A percentile compares a stretch with the other conserved stretches of the same genome.
phyloP scores from a whole-genome alignment of 2,113 vertebrate species.

The Muscicapa adusta region DNA sequence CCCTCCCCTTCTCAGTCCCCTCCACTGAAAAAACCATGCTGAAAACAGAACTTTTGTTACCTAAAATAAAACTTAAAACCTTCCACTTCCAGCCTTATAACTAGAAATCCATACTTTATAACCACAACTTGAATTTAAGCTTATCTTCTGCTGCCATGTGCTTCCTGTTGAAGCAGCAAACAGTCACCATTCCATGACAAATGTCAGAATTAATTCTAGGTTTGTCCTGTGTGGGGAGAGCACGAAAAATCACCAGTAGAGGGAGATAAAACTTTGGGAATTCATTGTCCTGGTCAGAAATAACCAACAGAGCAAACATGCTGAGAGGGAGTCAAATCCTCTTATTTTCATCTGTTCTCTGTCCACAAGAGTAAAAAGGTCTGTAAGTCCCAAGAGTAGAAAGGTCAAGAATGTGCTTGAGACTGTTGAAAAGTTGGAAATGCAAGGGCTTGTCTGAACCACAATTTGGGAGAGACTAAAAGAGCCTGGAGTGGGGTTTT shows the following conservation, averaged over 20 bases:
- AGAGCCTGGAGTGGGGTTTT: neutral
- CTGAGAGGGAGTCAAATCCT: neutral
- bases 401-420: accelerated
- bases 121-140: neutral
- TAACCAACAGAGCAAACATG: accelerated
- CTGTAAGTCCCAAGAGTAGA: neutral
- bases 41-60: neutral
- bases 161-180: neutral
- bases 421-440: neutral
- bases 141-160: neutral
- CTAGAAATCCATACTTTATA: neutral
- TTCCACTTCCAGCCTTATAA: neutral
- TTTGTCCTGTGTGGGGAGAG: accelerated
- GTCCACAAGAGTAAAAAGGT: neutral
- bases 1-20: neutral
- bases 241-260: neutral
- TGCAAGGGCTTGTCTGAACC: neutral
- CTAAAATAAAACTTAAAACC: neutral
- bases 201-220: accelerated
- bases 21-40: neutral
- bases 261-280: neutral
- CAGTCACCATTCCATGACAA: neutral
- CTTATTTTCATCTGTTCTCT: neutral
- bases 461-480: neutral
- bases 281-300: accelerated